Base-by-base conservation (phyloP, 2,888 invertebrate species). In the Scaptomyza reducta region DNA sequence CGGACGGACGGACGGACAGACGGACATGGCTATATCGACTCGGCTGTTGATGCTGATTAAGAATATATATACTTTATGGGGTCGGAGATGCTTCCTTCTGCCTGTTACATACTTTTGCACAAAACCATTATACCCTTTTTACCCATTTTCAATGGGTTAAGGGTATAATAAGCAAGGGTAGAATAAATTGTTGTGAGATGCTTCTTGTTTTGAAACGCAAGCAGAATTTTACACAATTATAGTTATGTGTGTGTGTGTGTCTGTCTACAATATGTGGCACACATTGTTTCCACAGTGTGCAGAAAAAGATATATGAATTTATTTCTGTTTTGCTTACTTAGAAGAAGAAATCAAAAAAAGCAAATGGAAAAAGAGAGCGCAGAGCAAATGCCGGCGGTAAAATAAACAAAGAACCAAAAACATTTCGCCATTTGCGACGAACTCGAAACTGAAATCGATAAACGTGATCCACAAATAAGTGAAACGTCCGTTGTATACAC, bases 251-350 rank as follows among this genome's bases (percentile, higher is more conserved):
- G 41, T 47, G 54, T 47, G 29, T 11, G 46, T 11, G 27, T 42
- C 16, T n/a, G 7, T 27, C 5, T 57, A 38, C 38, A 38, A 6
- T 22, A 11, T 58, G 54, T 54, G 45, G 54, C 42, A 53, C 67
- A 72, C 55, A 57, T 44, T 47, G 42, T 68, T 40, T 62, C 40
- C n/a, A 41, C 42, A 49, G 7, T 35, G 3, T 25, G 41, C 22
- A 11, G 10, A 42, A 18, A 38, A 2, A 49, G 6, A 51, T 42
- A 25, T 55, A 53, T 33, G 70, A n/a, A 71, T 55, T 72, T 78
- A 84, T 84, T 82, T 82, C 84, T 70, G 87, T 87, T 82, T 87
- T 87, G 67, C 63, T 65, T 82, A 82, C 87, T 82, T 87, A 87
- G 78, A 77, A 51, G 66, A 64, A 68, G 40, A 40, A 16, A 40